Evolutionary conservation across 1,140 invertebrate species (phyloP).

Genomic region (Achatina immaculata): DNA sequence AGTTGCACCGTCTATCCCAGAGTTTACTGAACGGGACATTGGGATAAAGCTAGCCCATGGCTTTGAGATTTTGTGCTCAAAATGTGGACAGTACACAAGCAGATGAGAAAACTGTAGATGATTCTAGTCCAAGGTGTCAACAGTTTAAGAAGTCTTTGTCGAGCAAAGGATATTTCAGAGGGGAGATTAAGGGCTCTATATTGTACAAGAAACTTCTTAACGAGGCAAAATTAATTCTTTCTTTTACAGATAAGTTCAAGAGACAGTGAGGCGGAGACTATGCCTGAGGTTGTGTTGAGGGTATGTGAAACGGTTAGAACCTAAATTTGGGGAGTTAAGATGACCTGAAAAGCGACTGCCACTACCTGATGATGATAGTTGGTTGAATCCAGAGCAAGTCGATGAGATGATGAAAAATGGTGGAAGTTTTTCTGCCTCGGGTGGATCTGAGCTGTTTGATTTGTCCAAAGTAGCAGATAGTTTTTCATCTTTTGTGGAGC

Average conservation of each 20-base stretch:
- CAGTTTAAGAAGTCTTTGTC: slow-evolving; percentile 81
- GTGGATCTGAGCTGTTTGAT: slow-evolving; percentile 49
- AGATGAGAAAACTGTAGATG: slow-evolving; percentile 48
- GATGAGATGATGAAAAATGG: slow-evolving; percentile 81
- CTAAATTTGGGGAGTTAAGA: slow-evolving; percentile 48
- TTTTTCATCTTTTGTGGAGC: slow-evolving; percentile 84
- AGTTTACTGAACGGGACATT: slow-evolving; percentile 82
- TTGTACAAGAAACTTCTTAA: slow-evolving; percentile 81
- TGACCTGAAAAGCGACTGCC: slow-evolving; percentile 56
- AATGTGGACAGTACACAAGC: slow-evolving; percentile 16
- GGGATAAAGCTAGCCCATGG: slow-evolving; percentile 91
- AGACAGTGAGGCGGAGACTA: slow-evolving; percentile 6
- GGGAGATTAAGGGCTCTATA: slow-evolving; percentile 85
- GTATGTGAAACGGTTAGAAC: slow-evolving; percentile 15
- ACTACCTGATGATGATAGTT: slow-evolving; percentile 79
- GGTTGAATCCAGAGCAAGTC: slow-evolving; percentile 86
- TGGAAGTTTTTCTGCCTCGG: slow-evolving; percentile 3
- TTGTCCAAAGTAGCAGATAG: slow-evolving; percentile 74
- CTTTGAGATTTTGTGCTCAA: slow-evolving; percentile 86
- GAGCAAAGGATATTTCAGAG: slow-evolving; percentile 83
- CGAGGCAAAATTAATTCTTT: slow-evolving; percentile 85
- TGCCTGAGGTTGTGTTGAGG: slow-evolving; percentile 4
- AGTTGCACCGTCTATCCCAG: slow-evolving; percentile 75
- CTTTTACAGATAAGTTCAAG: slow-evolving; percentile 20
- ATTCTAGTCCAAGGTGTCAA: slow-evolving; percentile 79